Evolutionary conservation across 2,888 invertebrate genomes (phyloP).

Genomic region (Agriopis marginaria): DNA sequence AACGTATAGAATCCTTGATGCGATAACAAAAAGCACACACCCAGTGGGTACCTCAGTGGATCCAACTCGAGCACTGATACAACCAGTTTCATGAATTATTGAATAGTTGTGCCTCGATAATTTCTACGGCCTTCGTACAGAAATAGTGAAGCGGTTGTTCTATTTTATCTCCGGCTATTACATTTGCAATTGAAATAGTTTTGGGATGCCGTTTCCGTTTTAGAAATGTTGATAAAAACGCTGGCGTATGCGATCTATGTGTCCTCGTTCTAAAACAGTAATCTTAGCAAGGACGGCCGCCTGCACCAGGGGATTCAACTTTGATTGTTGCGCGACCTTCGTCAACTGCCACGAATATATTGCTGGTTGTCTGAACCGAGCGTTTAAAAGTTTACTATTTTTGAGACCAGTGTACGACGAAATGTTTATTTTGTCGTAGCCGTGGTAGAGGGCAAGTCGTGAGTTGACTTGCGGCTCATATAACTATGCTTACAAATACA

Average conservation of each 20-base stretch:
- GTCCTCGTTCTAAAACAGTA: conserved; percentile 65
- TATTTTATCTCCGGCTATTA: conserved; percentile 61
- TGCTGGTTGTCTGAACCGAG: conserved; percentile 50
- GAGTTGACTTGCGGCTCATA: conserved; percentile 46
- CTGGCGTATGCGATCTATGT: conserved; percentile 38
- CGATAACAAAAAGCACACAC: conserved; percentile 27
- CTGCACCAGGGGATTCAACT: conserved; percentile 50
- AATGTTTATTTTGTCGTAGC: conserved; percentile 51
- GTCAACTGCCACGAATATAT: conserved; percentile 54
- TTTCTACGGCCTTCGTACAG: conserved; percentile 54
- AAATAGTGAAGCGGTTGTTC: conserved; percentile 51
- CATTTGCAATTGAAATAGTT: conserved; percentile 63
- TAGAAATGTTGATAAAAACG: conserved; percentile 57
- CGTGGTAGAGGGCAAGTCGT: conserved; percentile 56
- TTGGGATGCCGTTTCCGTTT: conserved; percentile 62
- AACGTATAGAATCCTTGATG: conserved; percentile 32
- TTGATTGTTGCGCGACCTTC: conserved; percentile 51
- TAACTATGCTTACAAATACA: conserved; percentile 45
- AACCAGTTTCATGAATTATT: conserved; percentile 55
- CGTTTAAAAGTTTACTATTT: conserved; percentile 44
- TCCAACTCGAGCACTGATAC: conserved; percentile 41
- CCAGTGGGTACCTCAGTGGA: conserved; percentile 13
- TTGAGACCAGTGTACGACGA: conserved; percentile 51
- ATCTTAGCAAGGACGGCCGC: conserved; percentile 59
- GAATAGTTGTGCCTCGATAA: conserved; percentile 50